phyloP scores from a whole-genome alignment of 2,113 vertebrate genomes.

The Oreochromis niloticus region DNA sequence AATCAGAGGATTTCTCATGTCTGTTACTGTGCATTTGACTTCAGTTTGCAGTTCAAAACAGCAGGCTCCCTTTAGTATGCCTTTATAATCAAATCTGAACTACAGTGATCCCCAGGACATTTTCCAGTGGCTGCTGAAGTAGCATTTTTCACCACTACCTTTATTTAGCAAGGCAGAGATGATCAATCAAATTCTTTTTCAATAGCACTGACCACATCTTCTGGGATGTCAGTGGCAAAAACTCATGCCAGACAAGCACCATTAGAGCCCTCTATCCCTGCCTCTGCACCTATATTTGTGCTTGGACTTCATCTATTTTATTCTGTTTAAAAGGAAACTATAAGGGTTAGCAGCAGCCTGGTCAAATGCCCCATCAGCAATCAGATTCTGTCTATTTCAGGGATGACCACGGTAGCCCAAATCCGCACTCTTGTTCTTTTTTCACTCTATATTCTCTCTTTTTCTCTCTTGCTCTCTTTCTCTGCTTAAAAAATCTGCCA shows the following conservation, averaged over 20 bases:
- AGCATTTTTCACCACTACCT: background rate
- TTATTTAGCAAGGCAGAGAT: constrained; percentile 1
- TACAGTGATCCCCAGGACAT: background rate
- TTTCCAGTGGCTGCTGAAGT: constrained; percentile 8
- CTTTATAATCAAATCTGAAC: constrained; percentile 9
- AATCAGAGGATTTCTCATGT: background rate
- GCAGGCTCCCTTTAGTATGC: background rate
- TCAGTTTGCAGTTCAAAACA: background rate
- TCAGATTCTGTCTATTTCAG: constrained; percentile 9
- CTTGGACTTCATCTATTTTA: constrained; percentile 4
- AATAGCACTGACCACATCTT: constrained; percentile 5
- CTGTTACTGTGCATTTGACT: background rate
- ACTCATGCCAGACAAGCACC: background rate
- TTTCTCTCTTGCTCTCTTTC: background rate
- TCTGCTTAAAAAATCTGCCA: background rate
- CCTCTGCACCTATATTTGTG: background rate
- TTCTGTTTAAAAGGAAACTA: background rate
- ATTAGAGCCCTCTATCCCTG: background rate
- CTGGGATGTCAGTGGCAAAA: background rate
- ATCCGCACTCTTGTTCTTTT: background rate
- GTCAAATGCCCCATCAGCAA: background rate
- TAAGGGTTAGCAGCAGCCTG: background rate
- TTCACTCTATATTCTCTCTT: background rate
- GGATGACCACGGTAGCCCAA: background rate
- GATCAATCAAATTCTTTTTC: constrained; percentile 40